A percentile compares a stretch with the other conserved stretches of the same genome.
Conservation (phyloP, 1,140 invertebrate species). For the Sinonovacula constricta region DNA sequence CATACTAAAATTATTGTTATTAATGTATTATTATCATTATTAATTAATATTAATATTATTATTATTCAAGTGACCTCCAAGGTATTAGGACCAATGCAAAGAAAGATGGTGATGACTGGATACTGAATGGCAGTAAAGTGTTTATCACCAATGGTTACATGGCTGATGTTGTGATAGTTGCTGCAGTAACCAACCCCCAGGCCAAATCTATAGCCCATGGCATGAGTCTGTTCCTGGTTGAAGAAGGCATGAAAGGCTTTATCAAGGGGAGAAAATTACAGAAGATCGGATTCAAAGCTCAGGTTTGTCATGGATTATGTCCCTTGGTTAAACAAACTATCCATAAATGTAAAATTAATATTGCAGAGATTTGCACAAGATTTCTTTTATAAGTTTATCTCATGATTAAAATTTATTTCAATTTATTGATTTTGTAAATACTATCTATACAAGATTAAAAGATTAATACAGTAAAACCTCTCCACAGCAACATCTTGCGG, state of each 20-base stretch:
- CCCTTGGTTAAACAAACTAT: too few species aligned
- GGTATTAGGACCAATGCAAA: constrained; percentile 79
- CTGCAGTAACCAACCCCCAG: constrained; percentile 78
- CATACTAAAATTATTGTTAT: too few species aligned
- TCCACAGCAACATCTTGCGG: too few species aligned
- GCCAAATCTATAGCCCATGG: constrained; percentile 79
- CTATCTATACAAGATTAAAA: too few species aligned
- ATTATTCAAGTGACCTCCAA: constrained; percentile 78
- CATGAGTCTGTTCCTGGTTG: constrained; percentile 80
- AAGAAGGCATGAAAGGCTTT: constrained; percentile 79
- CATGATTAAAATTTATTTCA: too few species aligned
- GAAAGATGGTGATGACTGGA: constrained; percentile 79
- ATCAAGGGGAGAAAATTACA: constrained; percentile 79
- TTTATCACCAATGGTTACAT: constrained; percentile 81
- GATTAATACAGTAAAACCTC: too few species aligned
- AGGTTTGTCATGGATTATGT: constrained; percentile 64
- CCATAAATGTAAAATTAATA: too few species aligned
- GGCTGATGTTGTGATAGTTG: constrained; percentile 79
- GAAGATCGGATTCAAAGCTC: constrained; percentile 80
- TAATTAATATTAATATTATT: not conserved
- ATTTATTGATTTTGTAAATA: too few species aligned
- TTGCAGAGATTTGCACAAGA: too few species aligned
- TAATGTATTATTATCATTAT: too few species aligned
- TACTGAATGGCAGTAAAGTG: constrained; percentile 80
- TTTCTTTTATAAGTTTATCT: too few species aligned